Base-by-base conservation (phyloP, 2,888 invertebrate species). In the Ophraella communa region DNA sequence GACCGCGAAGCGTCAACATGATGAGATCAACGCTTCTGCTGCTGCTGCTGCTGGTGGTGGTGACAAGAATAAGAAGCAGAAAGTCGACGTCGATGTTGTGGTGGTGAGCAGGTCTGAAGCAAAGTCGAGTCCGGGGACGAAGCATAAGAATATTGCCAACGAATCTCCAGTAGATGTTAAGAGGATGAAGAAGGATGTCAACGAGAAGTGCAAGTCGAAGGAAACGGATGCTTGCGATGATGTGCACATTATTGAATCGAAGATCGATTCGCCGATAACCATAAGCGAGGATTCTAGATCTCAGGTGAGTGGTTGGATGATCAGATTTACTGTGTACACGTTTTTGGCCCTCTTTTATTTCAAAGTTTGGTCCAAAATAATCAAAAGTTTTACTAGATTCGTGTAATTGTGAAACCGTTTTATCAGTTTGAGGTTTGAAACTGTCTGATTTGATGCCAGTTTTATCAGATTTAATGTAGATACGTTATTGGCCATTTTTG, bases 241-340 rank as follows among this genome's bases (percentile, higher is more conserved):
- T 42, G 68, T 75, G 7, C 72, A 66, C 59, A 70, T 73, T 11
- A 68, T 76, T 4, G 76, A 74, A 54, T 14, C 49, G 23, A 67
- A 71, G 65, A 5, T 72, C 4, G 67, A 74, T 45, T 75, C 75
- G 14, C 75, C 76, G 7, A 74, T 74, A 52, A 71, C 74, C 11
- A 76, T 76, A 4, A 76, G 74, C 55, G 76, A 76, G 55, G 77
- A 76, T 70, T 76, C 76, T 17, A 72, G 71, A 47, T 71, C 74
- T 49, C 76, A 74, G 53, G 73, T 76, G 49, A 58, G n/a, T n/a
- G n/a, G n/a, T n/a, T n/a, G n/a, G n/a, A n/a, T n/a, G n/a, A n/a
- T n/a, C n/a, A n/a, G n/a, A n/a, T n/a, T n/a, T n/a, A n/a, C n/a
- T n/a, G n/a, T n/a, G n/a, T n/a, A n/a, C n/a, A n/a, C n/a, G n/a